Base-by-base conservation (phyloP, 2,888 invertebrate species). In the Meiosimyza platycephala region DNA sequence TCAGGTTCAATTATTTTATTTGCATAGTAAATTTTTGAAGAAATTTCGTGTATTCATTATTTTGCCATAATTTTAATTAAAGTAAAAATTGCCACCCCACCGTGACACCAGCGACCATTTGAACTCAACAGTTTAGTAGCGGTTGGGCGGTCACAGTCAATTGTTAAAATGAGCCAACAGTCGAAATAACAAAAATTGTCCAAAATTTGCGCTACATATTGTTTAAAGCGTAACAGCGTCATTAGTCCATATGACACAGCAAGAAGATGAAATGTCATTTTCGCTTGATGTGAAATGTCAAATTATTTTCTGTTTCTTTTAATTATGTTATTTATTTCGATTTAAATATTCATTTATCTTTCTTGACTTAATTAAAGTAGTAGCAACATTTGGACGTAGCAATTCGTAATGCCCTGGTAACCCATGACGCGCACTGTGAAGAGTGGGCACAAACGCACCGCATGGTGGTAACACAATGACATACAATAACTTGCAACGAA, bases 391-490 rank as follows among this genome's bases (percentile, higher is more conserved):
- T 16, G 18, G n/a, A 54, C n/a, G 28, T 6, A 54, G 48, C 47
- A 60, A 62, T 69, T 59, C 22, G 51, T 28, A 59, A 69, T 51
- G 59, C 50, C 57, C 68, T 51, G 51, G 50, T 68, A 59, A 68
- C 59, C 69, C 47, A 57, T 50, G 22, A 3, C 22, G 18, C 59
- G 22, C n/a, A 16, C 18, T 6, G 59, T 6, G 59, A 59, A 13
- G 18, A 64, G 63, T 54, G 66, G 66, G 60, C 48, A 62, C 60
- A 66, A 71, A 71, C 52, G 57, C 66, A 57, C 16, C 66, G 62
- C 66, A 72, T 67, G 40, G 60, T 60, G 55, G 60, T 62, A 71
- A 52, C 71, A 54, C 55, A 66, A 59, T 68, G 68, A 63, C 72
- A 55, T 40, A 54, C 55, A 55, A 63, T 50, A 13, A 3, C n/a